A percentile compares a stretch with the other conserved stretches of the same genome.
Evolutionary conservation across 2,888 invertebrate species (phyloP).

Genomic region (Protonemura montana): DNA sequence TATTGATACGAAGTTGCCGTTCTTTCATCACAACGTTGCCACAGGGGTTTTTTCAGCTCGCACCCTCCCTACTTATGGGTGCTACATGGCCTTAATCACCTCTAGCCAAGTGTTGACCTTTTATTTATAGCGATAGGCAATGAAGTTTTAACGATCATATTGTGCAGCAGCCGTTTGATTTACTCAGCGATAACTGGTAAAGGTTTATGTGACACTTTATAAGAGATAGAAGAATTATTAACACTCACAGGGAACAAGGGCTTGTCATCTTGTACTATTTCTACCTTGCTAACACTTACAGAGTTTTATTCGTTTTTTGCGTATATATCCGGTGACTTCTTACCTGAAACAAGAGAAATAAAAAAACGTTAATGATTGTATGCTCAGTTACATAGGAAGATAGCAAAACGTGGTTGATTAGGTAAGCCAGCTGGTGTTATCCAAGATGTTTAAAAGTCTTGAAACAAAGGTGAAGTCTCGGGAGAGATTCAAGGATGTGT

Average conservation of each 20-base stretch:
- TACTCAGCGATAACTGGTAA: constrained; percentile 23
- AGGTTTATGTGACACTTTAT: constrained; percentile 28
- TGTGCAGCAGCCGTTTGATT: constrained; percentile 33
- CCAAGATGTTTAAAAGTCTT: too few relatives aligned
- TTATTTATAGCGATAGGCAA: constrained; percentile 36
- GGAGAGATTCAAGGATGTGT: background rate
- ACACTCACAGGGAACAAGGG: constrained; percentile 35
- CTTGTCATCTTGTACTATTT: constrained; percentile 7
- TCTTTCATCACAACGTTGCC: background rate
- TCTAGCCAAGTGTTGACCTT: background rate
- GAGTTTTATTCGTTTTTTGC: too few relatives aligned
- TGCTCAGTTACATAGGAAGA: background rate
- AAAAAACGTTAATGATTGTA: background rate
- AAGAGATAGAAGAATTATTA: constrained; percentile 40
- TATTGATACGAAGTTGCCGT: background rate
- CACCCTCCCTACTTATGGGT: background rate
- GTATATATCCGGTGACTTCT: background rate
- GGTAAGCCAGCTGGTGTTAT: too few relatives aligned
- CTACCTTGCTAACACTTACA: background rate
- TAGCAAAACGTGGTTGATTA: too few relatives aligned
- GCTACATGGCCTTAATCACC: constrained; percentile 4
- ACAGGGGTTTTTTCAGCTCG: background rate
- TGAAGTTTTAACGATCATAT: constrained; percentile 37
- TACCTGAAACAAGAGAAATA: constrained; percentile 27
- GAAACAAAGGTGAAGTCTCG: background rate